Evolutionary conservation across 2,797 vertebrate species (phyloP), one percentile per base, ranked within the genome.

Genomic region (Novumbra hubbsi): DNA sequence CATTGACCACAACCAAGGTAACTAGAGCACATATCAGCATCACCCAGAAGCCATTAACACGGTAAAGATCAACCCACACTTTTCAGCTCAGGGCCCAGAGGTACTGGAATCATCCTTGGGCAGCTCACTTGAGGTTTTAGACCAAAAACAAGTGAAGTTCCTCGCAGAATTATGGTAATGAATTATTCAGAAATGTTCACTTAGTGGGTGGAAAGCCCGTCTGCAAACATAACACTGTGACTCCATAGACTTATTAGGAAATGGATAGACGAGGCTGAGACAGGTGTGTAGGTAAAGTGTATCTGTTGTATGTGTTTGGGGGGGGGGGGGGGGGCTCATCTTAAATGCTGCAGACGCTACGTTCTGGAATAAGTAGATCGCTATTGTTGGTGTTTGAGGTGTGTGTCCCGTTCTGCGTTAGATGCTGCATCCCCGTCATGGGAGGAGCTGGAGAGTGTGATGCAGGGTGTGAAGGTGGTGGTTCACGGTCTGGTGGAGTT

Each of bases 1-100:
- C 88, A 96, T 99, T 78, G 97, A 98, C 88, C 96, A 98, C 91
- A 99, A 97, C 85, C 95, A 96, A 91, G 97, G 97, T 98, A 78
- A 45, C 6, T 1, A n/a, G 15, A 48, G 41, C 55, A 38, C 21
- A 17, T 3, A 68, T 16, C 41, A 15, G 5, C 4, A 67, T 24
- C 55, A 57, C 19, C 55, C 55, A 57, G 7, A n/a, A 57, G 52
- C 4, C 50, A 55, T 19, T n/a, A n/a, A 21, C 41, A 41, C 41
- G 4, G 41, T 41, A 41, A 7, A 41, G 2, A 41, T 57, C 55
- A 57, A 57, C n/a, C 55, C 9, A 24, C n/a, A 12, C n/a, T 0
- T n/a, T 57, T 57, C n/a, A 57, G 52, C 52, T 15, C 52, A 57
- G 52, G 50, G 50, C 19, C 50, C 9, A 19, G 50, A 2, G 52